Conservation (phyloP, 2,888 invertebrate species). For the Tinea pellionella region DNA sequence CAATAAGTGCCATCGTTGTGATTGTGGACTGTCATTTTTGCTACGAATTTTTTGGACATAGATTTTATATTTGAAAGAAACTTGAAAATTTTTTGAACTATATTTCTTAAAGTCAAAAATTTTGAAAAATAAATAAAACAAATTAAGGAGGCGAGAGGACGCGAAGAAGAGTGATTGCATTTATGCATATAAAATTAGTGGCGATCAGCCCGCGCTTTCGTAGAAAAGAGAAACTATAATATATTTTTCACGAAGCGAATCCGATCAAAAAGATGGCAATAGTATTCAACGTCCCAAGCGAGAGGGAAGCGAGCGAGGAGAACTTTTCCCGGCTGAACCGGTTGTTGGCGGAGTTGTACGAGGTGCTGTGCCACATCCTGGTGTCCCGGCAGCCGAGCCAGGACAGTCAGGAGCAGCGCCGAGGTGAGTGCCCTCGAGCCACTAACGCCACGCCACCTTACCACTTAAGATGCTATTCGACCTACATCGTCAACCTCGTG, state of each 20-base stretch:
- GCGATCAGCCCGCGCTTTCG: slow-evolving; percentile 56
- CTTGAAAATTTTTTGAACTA: not conserved
- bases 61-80: not conserved
- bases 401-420: slow-evolving; percentile 46
- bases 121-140: slow-evolving; percentile 18
- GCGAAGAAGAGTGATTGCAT: slow-evolving; percentile 28
- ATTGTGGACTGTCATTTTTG: not conserved
- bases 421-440: slow-evolving; percentile 67
- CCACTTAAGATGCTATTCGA: slow-evolving; percentile 70
- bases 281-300: slow-evolving; percentile 68
- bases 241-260: slow-evolving; percentile 29
- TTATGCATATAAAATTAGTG: slow-evolving; percentile 61
- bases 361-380: slow-evolving; percentile 67
- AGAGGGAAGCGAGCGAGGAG: slow-evolving; percentile 67
- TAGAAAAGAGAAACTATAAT: slow-evolving; percentile 39
- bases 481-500: slow-evolving; percentile 67
- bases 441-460: slow-evolving; percentile 59
- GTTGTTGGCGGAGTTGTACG: slow-evolving; percentile 66
- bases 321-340: slow-evolving; percentile 69
- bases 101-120: slow-evolving; percentile 17
- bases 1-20: slow-evolving; percentile 23
- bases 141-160: slow-evolving; percentile 18
- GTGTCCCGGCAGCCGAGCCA: slow-evolving; percentile 61
- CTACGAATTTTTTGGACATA: not conserved
- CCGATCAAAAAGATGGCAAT: slow-evolving; percentile 60